Evolutionary conservation across 2,888 invertebrate genomes (phyloP), one percentile per base, ranked within the genome.

Genomic region (Melieria crassipennis): DNA sequence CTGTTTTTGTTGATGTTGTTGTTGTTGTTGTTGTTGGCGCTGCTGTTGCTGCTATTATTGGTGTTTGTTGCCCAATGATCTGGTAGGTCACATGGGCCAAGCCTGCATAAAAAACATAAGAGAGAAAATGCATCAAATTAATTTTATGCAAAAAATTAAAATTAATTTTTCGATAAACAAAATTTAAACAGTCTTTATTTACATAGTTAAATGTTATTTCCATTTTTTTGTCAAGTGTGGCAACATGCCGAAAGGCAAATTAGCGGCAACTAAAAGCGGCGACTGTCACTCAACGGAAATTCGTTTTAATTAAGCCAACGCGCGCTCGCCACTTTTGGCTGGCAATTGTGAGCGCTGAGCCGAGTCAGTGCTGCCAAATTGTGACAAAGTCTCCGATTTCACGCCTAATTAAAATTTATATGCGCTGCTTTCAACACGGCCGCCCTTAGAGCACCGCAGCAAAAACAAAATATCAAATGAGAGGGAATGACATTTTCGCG

Each of bases 11-110:
- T 74, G 75, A 68, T 74, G 75, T 45, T 77, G 78, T 69, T 65
- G 76, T 45, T 77, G 78, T 69, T 65, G 76, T 57, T 71, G 72
- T 46, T 75, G 75, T 43, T 75, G 75, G 5, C 67, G 75, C 6
- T 65, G 50, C 16, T 73, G 72, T 4, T 73, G 74, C 11, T 65
- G 70, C 5, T 73, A 58, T 11, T 73, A 66, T 1, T 75, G 60
- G 50, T 58, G 62, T 69, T 74, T 82, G 82, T 79, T 78, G 79
- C 83, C 87, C 87, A 87, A 83, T 83, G 84, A 82, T 87, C 86
- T 82, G 85, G 93, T 90, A 94, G 91, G 89, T 94, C 94, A 93
- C 93, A 93, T 91, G 94, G 93, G 91, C 94, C 93, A 91, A 93
- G 92, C 93, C 95, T 95, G 42, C 11, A 68, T 9, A 9, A 60